A percentile compares a stretch with the other conserved stretches of the same genome.
Evolutionary conservation across 2,888 invertebrate genomes (phyloP).

Genomic region (Pristionchus mayeri): DNA sequence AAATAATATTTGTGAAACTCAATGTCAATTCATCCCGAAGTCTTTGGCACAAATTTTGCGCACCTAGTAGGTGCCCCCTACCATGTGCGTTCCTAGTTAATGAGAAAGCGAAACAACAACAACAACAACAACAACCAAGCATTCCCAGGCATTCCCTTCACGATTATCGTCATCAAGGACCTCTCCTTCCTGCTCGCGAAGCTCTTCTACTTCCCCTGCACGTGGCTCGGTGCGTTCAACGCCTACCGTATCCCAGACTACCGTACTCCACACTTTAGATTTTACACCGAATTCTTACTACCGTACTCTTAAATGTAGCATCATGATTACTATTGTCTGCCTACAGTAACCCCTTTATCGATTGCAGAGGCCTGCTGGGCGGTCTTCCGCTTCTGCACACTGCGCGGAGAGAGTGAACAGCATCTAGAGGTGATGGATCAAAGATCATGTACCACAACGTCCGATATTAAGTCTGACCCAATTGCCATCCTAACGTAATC

Average conservation of each 20-base stretch:
- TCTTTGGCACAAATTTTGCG: no score
- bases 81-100: no score
- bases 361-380: conserved; percentile 64
- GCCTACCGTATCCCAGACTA: background rate
- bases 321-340: background rate
- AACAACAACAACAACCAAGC: no score
- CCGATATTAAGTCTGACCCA: background rate
- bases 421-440: conserved; percentile 54
- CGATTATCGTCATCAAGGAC: conserved; percentile 77
- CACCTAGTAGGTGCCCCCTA: no score
- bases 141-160: conserved; percentile 77
- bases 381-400: conserved; percentile 68
- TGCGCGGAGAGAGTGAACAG: conserved; percentile 59
- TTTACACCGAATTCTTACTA: background rate
- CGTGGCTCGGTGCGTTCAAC: conserved; percentile 56
- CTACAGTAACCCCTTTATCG: background rate
- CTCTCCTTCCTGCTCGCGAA: conserved; percentile 64
- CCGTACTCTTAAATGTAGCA: background rate
- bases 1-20: no score
- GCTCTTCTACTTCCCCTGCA: conserved; percentile 64
- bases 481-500: background rate
- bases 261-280: background rate
- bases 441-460: background rate
- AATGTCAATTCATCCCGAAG: background rate
- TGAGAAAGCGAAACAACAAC: no score